Evolutionary conservation across 2,888 invertebrate genomes (phyloP), one percentile per base, ranked within the genome.

Genomic region (Strigamia maritima): DNA sequence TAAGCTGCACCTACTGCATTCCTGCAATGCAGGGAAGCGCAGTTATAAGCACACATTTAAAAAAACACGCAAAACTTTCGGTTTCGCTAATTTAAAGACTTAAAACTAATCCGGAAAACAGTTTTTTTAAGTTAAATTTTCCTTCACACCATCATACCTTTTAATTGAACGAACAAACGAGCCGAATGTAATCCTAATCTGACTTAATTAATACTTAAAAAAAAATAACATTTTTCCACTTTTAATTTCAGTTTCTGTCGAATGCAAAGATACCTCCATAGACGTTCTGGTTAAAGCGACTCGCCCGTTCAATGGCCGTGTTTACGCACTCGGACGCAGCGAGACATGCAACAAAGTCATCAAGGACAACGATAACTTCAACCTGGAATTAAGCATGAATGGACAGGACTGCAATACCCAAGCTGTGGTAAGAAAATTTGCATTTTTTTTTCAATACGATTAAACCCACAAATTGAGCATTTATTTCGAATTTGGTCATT

Each of bases 391-490:
- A 78, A 95, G 95, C 49, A 94, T 97, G 93, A 93, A 90, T 81
- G 96, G 96, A 65, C 95, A 96, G 85, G 96, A 96, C 85, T 97
- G 96, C 86, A 97, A 97, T 86, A 96, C 96, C 22, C 96, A 96
- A 87, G 94, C 95, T 85, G 93, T 95, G 89, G 95, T 95, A 89
- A 91, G 93, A 90, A n/a, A 31, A 31, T 31, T 31, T 31, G 31
- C 31, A 31, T 31, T 31, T 31, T 31, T 31, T 31, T 31, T n/a
- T 7, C 31, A 31, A 31, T n/a, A n/a, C 31, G 31, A 31, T 31
- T 31, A 31, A 31, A 31, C 31, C 3, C 2, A 31, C 31, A 81
- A 26, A 70, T 26, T 70, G 2, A 49, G n/a, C n/a, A n/a, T n/a
- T n/a, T n/a, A n/a, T n/a, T 3, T 49, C n/a, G 8, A 49, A n/a